These are phyloP conservation scores for Griposia aprilina DNA, from an alignment of 2,888 invertebrate species.

Conservation along the genomic window DNA sequence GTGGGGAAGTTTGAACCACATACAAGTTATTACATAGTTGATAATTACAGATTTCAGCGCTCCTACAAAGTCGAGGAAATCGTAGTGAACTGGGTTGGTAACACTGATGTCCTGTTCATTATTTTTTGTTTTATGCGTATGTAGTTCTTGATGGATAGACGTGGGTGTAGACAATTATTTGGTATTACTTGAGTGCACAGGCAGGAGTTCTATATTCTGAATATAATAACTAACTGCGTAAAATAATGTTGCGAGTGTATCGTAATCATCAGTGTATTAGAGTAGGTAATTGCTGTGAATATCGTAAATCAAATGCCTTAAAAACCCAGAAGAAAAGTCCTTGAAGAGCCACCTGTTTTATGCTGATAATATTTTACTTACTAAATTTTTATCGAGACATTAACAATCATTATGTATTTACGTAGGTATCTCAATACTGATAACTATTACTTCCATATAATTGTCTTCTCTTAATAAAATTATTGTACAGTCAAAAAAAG, in stretches of 20 bases:
- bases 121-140: slow-evolving; percentile 13
- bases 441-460: not conserved
- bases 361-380: not conserved
- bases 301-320: not conserved
- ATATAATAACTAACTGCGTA: too few relatives aligned
- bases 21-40: slow-evolving; percentile 55
- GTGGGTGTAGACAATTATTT: not conserved
- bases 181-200: not conserved
- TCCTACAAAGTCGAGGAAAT: slow-evolving; percentile 24
- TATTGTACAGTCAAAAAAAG: too few relatives aligned
- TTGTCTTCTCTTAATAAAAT: not conserved
- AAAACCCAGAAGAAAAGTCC: too few relatives aligned
- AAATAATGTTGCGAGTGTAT: not conserved
- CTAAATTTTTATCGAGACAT: not conserved
- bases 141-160: not conserved
- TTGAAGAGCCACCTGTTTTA: not conserved
- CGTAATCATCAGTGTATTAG: not conserved
- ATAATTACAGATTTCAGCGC: slow-evolving; percentile 59
- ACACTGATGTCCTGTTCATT: slow-evolving; percentile 10
- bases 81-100: not conserved
- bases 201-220: not conserved
- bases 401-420: not conserved
- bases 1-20: slow-evolving; percentile 52
- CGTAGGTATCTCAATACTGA: not conserved
- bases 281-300: not conserved